Conservation (phyloP, 92 coral and sea anemone genomes). For the Epizoanthus ramosus region DNA sequence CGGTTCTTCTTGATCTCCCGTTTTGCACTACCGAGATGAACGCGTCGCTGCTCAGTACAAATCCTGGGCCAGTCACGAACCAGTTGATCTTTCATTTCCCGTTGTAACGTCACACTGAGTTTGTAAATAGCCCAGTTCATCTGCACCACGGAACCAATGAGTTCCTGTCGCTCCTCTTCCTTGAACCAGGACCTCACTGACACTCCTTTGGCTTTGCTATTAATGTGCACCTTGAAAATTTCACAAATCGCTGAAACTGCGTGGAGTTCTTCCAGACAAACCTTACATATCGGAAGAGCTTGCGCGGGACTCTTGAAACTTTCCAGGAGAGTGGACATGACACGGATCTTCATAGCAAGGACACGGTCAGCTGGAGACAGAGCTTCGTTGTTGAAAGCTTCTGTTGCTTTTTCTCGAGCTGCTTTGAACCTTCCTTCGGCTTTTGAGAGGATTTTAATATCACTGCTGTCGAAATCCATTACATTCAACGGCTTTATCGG, state of each 20-base stretch:
- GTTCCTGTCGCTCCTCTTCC: background rate
- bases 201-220: too few relatives aligned
- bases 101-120: conserved; percentile 2
- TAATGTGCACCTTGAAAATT: background rate
- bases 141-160: background rate
- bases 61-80: conserved; percentile 38
- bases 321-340: conserved; percentile 37
- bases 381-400: conserved; percentile 36
- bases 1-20: background rate
- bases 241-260: conserved; percentile 1
- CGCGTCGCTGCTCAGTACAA: background rate
- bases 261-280: conserved; percentile 40
- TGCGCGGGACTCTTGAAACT: conserved; percentile 28
- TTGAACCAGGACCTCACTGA: background rate
- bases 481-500: background rate
- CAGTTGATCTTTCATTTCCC: background rate
- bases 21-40: background rate
- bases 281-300: conserved; percentile 9
- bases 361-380: conserved; percentile 16
- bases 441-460: background rate
- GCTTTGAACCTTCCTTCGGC: conserved; percentile 38
- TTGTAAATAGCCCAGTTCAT: conserved; percentile 12
- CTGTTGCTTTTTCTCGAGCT: conserved; percentile 40
- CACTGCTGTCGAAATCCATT: conserved; percentile 5
- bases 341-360: conserved; percentile 24